Percentiles rank a stretch among this genome's conserved stretches.
Evolutionary conservation across 2,888 invertebrate species (phyloP).

Genomic region (Geophilus truncorum): DNA sequence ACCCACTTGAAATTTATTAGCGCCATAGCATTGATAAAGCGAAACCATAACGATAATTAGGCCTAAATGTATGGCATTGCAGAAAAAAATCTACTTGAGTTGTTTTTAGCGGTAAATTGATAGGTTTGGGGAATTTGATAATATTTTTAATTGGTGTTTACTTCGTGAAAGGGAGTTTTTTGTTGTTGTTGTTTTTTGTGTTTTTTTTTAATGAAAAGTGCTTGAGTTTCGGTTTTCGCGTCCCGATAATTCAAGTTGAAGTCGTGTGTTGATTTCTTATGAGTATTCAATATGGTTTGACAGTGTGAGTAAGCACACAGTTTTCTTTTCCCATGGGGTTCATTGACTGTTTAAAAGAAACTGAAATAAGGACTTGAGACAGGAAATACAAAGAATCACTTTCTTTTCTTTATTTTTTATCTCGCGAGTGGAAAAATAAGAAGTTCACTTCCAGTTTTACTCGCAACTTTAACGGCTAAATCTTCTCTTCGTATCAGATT

Average conservation of each 20-base stretch:
- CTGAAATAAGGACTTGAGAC: slow-evolving; percentile 19
- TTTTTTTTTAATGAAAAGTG: neutral
- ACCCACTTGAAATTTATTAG: no score
- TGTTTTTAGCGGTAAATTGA: no score
- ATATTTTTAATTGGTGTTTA: no score
- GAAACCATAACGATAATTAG: no score
- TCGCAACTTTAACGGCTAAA: neutral
- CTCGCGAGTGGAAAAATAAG: neutral
- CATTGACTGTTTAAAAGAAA: neutral
- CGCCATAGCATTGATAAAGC: no score
- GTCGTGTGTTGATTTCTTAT: slow-evolving; percentile 23
- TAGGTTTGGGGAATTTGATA: no score
- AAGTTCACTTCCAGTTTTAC: neutral
- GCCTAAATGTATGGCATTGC: no score
- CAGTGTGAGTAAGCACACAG: slow-evolving; percentile 17
- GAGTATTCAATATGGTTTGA: neutral
- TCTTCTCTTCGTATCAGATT: neutral
- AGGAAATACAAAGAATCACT: slow-evolving; percentile 8
- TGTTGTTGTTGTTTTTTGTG: neutral
- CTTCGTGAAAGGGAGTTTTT: no score
- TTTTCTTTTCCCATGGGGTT: slow-evolving; percentile 6
- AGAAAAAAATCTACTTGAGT: no score
- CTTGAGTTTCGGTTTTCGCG: neutral
- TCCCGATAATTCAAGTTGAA: neutral
- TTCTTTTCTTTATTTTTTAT: neutral